Conservation (phyloP, 2,888 invertebrate species). For the Harmothoe impar region DNA sequence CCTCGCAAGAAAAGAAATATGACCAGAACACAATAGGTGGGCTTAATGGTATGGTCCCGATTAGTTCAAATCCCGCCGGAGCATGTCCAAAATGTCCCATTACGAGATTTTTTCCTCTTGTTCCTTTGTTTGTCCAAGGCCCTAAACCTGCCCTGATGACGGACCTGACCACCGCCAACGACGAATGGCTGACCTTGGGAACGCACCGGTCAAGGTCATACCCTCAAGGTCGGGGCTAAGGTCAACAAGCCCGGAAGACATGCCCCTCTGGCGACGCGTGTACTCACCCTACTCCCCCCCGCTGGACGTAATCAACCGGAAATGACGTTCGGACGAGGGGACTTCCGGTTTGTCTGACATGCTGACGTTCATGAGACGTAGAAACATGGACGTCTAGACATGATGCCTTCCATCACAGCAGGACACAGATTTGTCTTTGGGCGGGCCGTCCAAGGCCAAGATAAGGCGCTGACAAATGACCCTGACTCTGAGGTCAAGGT, state of each 20-base stretch:
- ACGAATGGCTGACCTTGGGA: background rate
- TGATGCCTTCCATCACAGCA: slow-evolving; percentile 37
- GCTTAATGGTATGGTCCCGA: too few species aligned
- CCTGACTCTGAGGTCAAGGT: slow-evolving; percentile 12
- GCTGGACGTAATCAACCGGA: slow-evolving; percentile 41
- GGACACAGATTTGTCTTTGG: background rate
- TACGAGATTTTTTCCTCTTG: background rate
- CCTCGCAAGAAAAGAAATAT: too few species aligned
- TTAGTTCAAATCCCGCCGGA: too few species aligned
- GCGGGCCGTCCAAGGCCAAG: background rate
- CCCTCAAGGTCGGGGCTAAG: background rate
- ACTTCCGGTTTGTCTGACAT: slow-evolving; percentile 34
- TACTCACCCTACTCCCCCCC: background rate
- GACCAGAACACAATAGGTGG: too few species aligned
- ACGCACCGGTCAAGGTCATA: slow-evolving; percentile 18
- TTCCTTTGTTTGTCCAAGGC: background rate
- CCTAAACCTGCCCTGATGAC: background rate
- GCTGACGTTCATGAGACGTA: slow-evolving; percentile 1
- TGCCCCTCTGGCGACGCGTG: background rate
- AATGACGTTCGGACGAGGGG: slow-evolving; percentile 31
- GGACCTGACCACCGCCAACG: background rate
- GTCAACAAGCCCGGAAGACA: background rate
- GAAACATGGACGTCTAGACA: slow-evolving; percentile 12
- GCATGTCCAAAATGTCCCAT: too few species aligned
- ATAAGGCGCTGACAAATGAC: slow-evolving; percentile 38